Base-by-base conservation (phyloP, 2,113 vertebrate genomes). In the Melanerpes aurifrons region DNA sequence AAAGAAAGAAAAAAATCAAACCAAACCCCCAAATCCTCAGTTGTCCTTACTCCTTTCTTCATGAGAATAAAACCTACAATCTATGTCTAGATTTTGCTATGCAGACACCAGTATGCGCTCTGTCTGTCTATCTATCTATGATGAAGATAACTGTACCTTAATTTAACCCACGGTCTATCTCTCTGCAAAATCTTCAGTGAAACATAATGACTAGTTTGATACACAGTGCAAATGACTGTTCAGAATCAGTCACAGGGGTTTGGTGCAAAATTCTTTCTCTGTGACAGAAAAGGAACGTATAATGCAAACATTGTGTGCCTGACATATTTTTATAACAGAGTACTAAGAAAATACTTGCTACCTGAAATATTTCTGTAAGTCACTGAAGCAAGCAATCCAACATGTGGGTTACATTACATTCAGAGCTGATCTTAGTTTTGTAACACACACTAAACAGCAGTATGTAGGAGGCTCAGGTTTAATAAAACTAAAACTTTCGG, bases 361-460 rank as follows among this genome's bases (percentile, higher is more conserved):
- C 96, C 97, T 96, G 96, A 96, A 96, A 81, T 96, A 93, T 96
- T 97, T 92, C 96, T 93, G 94, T 62, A 56, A 96, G 91, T 48
- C 95, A 74, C 35, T 35, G 95, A 88, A 94, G 96, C 96, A 93
- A 94, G 86, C 93, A 63, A 18, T 31, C 93, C 89, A 62, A 81
- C 96, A 94, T 96, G 93, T 97, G 97, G 96, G 87, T 93, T 96
- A 89, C 93, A 92, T 96, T 95, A 95, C 53, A 91, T 85, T 89
- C 84, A 50, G 83, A 85, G 94, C 48, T 47, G 89, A 95, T 94
- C 89, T 95, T 92, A 95, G 91, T 96, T 95, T 92, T 95, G 96
- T 93, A 92, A 71, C 94, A 92, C 94, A 88, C 85, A 82, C 95
- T 95, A 79, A 91, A 92, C 92, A 77, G 95, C 92, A 81, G 17